Evolutionary conservation across 2,113 vertebrate genomes (phyloP), one percentile per base, ranked within the genome.

Genomic region (Motacilla tschutschensis): DNA sequence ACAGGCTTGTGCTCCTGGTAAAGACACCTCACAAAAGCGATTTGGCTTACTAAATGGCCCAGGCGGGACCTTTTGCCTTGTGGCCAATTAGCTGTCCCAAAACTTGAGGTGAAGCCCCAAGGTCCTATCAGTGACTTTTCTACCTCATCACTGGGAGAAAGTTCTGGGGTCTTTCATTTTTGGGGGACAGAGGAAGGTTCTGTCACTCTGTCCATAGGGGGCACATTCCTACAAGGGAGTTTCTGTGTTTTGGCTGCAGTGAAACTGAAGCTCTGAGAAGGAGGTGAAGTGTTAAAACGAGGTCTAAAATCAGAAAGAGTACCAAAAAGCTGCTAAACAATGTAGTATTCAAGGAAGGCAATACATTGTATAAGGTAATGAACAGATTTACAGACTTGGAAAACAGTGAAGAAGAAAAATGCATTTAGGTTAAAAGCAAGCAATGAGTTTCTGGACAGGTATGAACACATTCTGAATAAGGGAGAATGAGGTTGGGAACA

Each of bases 321-420:
- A 36, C 22, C 63, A 57, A 65, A 65, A 69, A 66, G 29, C 70
- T 85, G 62, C 50, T 88, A 55, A 91, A 73, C 70, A 89, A 51
- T 64, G 53, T 36, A 36, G 21, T 65, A 36, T 41, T 71, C 31
- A 43, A 81, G 89, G 63, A 59, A 79, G 19, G 66, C 31, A 76
- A 26, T 91, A 79, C 78, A 78, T 83, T 76, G 31, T 58, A 2
- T 47, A 76, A 43, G 44, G 59, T 70, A 82, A 76, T 62, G 59
- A 65, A 72, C 28, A 81, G 90, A 86, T 88, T 89, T 91, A 89
- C 8, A 58, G 74, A 51, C 66, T 59, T 83, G 35, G 71, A 69
- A 85, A 94, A 58, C 24, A 20, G 35, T 62, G 74, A 73, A 70
- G 66, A 83, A 91, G 75, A 91, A 91, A 93, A 88, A 88, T 73